phyloP scores from a whole-genome alignment of 2,888 invertebrate genomes.

The Zygogramma bicolorata region DNA sequence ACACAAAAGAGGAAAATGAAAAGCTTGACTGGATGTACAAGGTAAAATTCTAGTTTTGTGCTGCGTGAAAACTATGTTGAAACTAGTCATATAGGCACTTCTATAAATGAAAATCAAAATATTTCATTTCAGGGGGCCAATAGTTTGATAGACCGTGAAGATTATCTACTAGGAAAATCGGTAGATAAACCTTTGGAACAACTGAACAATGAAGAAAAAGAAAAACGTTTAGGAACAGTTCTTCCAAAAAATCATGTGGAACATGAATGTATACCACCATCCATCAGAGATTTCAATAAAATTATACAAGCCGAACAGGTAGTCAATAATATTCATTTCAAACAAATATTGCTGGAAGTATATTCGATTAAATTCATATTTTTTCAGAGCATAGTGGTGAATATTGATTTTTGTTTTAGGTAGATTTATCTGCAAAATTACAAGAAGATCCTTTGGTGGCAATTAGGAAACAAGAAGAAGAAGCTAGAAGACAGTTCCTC shows the following conservation, averaged over 20 bases:
- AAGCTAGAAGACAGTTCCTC: constrained; percentile 84
- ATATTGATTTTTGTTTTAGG: constrained; percentile 76
- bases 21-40: constrained; percentile 93
- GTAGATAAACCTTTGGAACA: constrained; percentile 85
- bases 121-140: constrained; percentile 69
- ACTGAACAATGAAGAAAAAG: constrained; percentile 72
- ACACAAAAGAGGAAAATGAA: constrained; percentile 67
- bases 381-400: too few species aligned
- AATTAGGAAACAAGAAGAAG: constrained; percentile 91
- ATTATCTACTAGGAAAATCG: constrained; percentile 86
- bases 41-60: constrained; percentile 62
- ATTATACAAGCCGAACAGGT: constrained; percentile 61
- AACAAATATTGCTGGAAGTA: background rate
- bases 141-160: constrained; percentile 81
- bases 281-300: constrained; percentile 70
- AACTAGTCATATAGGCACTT: too few species aligned
- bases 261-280: constrained; percentile 83
- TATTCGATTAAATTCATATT: too few species aligned
- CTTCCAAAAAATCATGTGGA: constrained; percentile 76
- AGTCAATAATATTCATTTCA: constrained; percentile 4
- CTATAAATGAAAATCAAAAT: background rate
- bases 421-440: constrained; percentile 89
- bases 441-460: constrained; percentile 93
- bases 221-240: constrained; percentile 59
- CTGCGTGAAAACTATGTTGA: background rate